A percentile compares a stretch with the other conserved stretches of the same genome.
phyloP scores from a whole-genome alignment of 2,888 invertebrate genomes.

The Ormyrus rosae region DNA sequence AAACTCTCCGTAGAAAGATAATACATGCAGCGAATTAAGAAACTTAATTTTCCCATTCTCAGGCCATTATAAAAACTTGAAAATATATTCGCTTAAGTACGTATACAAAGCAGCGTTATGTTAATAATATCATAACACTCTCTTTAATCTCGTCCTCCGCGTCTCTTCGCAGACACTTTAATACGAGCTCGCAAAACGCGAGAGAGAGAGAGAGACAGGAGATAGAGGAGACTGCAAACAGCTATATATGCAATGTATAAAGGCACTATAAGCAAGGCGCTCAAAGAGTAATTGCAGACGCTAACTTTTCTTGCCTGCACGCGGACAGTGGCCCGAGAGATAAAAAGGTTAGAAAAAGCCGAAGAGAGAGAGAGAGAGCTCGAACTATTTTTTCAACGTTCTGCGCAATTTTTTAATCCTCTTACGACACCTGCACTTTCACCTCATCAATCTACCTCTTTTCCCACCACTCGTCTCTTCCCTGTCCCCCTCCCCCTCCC shows the following conservation, averaged over 20 bases:
- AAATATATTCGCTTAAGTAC: background rate
- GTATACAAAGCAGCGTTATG: background rate
- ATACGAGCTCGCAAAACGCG: background rate
- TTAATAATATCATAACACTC: conserved; percentile 23
- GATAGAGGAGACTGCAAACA: background rate
- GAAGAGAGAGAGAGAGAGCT: background rate
- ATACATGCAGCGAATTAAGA: no score
- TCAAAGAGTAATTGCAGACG: conserved; percentile 61
- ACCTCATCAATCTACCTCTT: conserved; percentile 66
- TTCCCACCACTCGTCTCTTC: conserved; percentile 6
- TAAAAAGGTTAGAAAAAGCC: no score
- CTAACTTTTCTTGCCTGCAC: conserved; percentile 57
- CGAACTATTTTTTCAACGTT: conserved; percentile 55
- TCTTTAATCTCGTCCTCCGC: conserved; percentile 28
- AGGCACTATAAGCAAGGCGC: conserved; percentile 16
- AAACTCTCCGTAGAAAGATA: no score
- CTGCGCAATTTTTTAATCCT: conserved; percentile 62
- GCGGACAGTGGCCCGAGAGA: conserved; percentile 30
- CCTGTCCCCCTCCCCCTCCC: conserved; percentile 53
- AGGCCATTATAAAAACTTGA: no score
- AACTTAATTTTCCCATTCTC: no score
- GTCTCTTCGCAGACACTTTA: background rate
- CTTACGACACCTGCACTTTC: conserved; percentile 61
- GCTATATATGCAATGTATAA: background rate
- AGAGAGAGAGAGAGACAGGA: background rate